phyloP scores from a whole-genome alignment of 2,888 invertebrate species.

The Eucera pruinosa region DNA sequence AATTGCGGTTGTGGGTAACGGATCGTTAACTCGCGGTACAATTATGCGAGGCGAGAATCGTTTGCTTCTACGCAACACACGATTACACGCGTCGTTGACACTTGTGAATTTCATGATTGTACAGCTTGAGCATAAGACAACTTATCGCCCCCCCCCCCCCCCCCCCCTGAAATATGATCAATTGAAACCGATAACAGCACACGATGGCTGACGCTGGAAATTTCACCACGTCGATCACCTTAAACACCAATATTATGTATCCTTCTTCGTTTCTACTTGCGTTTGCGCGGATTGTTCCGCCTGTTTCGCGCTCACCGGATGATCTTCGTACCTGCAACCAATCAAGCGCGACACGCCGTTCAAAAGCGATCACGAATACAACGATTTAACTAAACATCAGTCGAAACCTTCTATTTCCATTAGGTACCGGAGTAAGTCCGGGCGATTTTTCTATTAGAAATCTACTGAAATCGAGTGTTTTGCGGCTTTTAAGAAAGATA shows the following conservation, averaged over 20 bases:
- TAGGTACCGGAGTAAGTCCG: no score
- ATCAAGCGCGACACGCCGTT: conserved; percentile 32
- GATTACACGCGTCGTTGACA: conserved; percentile 24
- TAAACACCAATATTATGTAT: conserved; percentile 71
- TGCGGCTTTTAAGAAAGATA: no score
- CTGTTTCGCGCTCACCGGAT: conserved; percentile 85
- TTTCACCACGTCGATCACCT: conserved; percentile 6
- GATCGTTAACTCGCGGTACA: conserved; percentile 11
- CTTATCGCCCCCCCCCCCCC: conserved; percentile 33
- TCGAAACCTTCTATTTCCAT: no score
- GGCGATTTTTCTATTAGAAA: no score
- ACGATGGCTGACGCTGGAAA: conserved; percentile 32
- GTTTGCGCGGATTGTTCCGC: conserved; percentile 72
- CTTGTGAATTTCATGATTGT: conserved; percentile 53
- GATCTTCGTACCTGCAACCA: conserved; percentile 89
- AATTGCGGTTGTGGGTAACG: no score
- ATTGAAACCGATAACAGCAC: conserved; percentile 42
- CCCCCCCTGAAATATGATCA: conserved; percentile 34
- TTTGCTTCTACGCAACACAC: conserved; percentile 29
- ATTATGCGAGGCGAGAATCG: conserved; percentile 20
- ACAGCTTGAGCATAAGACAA: conserved; percentile 57
- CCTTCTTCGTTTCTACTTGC: conserved; percentile 75
- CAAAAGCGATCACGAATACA: conserved; percentile 1
- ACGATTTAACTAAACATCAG: no score
- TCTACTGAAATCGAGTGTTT: no score